Conservation (phyloP, 2,113 vertebrate genomes). For the Phocoena phocoena region DNA sequence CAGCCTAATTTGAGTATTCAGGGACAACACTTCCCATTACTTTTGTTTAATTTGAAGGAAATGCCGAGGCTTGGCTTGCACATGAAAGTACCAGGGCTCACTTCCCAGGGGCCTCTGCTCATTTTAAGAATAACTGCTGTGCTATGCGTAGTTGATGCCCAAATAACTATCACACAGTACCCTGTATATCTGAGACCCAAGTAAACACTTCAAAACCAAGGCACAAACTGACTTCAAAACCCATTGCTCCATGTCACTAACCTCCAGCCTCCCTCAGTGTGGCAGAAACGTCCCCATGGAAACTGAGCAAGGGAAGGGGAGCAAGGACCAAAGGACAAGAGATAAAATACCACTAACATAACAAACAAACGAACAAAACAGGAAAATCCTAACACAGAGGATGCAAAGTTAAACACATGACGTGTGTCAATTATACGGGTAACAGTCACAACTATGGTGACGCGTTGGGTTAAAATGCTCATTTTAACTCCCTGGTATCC, state of each 20-base stretch:
- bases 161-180: not conserved
- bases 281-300: slow-evolving; percentile 23
- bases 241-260: not conserved
- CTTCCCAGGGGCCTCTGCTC: not conserved
- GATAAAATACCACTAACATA: not conserved
- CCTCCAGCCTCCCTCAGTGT: not conserved
- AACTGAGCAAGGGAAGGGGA: not conserved
- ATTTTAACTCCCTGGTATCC: not conserved
- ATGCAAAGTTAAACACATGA: not conserved
- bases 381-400: not conserved
- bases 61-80: not conserved
- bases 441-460: not conserved
- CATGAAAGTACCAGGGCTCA: slow-evolving; percentile 11
- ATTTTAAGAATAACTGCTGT: slow-evolving; percentile 14
- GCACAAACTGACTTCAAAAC: slow-evolving; percentile 52
- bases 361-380: not conserved
- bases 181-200: not conserved
- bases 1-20: not conserved
- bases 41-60: slow-evolving; percentile 68
- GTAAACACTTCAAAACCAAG: slow-evolving; percentile 49
- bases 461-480: not conserved
- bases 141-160: not conserved
- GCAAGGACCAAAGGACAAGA: not conserved
- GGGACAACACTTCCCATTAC: not conserved
- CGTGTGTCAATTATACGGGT: not conserved